These are phyloP conservation scores for Elephantulus edwardii DNA, from an alignment of 2,113 vertebrate species.

Conservation along the genomic window DNA sequence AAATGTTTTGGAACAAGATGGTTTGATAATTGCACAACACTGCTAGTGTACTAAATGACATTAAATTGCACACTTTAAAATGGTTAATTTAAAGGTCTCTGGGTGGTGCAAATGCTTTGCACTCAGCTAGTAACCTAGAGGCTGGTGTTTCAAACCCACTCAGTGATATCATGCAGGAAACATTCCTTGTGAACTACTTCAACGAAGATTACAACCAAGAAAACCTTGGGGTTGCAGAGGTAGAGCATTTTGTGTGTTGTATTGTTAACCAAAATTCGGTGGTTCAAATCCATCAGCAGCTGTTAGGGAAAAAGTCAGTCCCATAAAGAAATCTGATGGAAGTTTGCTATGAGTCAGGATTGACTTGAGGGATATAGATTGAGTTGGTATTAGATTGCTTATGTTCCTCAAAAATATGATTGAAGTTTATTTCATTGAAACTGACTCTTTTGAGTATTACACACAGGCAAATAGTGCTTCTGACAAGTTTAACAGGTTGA, in stretches of 20 bases:
- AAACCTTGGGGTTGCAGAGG: no score
- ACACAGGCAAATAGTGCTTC: no score
- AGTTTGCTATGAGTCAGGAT: neutral
- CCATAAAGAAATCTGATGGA: no score
- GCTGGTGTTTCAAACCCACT: neutral
- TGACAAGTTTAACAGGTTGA: no score
- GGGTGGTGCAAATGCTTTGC: neutral
- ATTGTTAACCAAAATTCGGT: no score
- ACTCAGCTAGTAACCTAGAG: neutral
- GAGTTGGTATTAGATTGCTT: no score
- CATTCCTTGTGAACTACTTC: neutral
- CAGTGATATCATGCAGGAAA: neutral
- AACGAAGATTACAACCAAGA: neutral
- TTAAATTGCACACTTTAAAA: neutral
- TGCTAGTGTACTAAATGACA: neutral
- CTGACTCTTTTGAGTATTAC: no score
- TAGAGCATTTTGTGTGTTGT: no score
- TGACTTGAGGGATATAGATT: neutral
- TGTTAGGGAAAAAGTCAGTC: no score
- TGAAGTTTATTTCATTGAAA: no score
- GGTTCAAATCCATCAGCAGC: no score
- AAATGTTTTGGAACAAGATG: neutral
- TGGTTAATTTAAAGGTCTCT: neutral
- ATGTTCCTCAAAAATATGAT: no score
- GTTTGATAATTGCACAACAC: neutral